Conservation (phyloP, 2,797 vertebrate genomes). For the Kryptopterus vitreolus region DNA sequence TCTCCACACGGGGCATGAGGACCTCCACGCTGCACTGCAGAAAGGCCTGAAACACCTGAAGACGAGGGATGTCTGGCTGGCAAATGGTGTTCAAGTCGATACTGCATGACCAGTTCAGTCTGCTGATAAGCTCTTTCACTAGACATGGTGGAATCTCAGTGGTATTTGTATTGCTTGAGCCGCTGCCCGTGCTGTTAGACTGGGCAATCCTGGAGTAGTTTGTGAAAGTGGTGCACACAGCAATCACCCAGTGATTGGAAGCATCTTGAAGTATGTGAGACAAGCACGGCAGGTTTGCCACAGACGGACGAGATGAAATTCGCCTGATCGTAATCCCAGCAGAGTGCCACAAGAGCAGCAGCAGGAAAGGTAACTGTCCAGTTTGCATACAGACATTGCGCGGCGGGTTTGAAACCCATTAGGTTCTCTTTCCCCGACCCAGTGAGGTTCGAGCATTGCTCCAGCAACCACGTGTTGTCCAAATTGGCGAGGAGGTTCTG, state of each 20-base stretch:
- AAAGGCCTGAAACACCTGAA: constrained; percentile 63
- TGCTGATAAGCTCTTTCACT: constrained; percentile 60
- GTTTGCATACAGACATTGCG: constrained; percentile 72
- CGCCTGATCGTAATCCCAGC: constrained; percentile 76
- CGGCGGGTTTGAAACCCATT: constrained; percentile 58
- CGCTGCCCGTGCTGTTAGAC: constrained; percentile 25
- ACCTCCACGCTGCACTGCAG: constrained; percentile 70
- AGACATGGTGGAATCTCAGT: constrained; percentile 57
- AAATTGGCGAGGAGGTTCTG: constrained; percentile 75
- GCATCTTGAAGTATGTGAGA: constrained; percentile 63
- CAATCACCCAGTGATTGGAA: constrained; percentile 69
- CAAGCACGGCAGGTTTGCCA: constrained; percentile 58
- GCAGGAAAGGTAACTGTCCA: constrained; percentile 69
- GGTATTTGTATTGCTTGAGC: constrained; percentile 23
- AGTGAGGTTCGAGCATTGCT: constrained; percentile 69
- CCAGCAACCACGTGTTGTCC: constrained; percentile 76
- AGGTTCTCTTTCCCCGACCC: constrained; percentile 32
- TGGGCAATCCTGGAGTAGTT: constrained; percentile 43
- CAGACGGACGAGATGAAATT: constrained; percentile 72
- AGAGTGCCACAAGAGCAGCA: constrained; percentile 65
- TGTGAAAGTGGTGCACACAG: constrained; percentile 67
- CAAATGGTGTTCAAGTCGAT: constrained; percentile 67
- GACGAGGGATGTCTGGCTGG: constrained; percentile 59
- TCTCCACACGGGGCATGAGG: constrained; percentile 59
- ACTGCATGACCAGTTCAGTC: constrained; percentile 74